Percentiles rank a stretch among this genome's conserved stretches.
Evolutionary conservation across 2,113 vertebrate genomes (phyloP).

Genomic region (Triplophysa tibetana): DNA sequence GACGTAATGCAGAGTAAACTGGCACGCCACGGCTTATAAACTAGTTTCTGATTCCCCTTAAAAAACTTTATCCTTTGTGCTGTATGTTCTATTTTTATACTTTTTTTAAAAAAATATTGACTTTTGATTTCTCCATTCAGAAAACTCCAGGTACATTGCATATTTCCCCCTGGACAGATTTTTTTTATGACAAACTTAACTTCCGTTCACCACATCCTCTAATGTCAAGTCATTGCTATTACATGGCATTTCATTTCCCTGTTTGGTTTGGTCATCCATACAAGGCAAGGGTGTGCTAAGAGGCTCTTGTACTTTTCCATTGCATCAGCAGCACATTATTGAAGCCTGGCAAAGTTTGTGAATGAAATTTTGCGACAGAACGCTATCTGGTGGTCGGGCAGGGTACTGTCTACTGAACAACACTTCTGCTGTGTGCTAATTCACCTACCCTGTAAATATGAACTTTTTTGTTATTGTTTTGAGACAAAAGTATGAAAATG

Average conservation of each 20-base stretch:
- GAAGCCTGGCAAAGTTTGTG: background rate
- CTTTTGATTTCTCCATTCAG: background rate
- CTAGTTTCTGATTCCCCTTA: too few relatives aligned
- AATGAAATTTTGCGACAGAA: background rate
- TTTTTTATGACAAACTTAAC: background rate
- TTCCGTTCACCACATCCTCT: background rate
- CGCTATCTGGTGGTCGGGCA: slow-evolving; percentile 13
- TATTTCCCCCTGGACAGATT: background rate
- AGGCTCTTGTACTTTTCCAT: slow-evolving; percentile 48
- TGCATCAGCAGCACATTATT: slow-evolving; percentile 2
- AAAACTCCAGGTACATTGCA: background rate
- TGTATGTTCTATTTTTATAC: background rate
- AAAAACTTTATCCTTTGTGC: too few relatives aligned
- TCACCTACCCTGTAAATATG: too few relatives aligned
- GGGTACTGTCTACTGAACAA: background rate
- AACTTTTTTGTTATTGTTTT: too few relatives aligned
- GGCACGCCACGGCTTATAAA: too few relatives aligned
- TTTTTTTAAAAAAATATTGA: background rate
- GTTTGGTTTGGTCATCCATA: slow-evolving; percentile 17
- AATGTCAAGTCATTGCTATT: background rate
- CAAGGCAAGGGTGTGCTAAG: background rate
- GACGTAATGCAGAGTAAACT: background rate
- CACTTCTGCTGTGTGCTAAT: too few relatives aligned
- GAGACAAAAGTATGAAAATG: too few relatives aligned
- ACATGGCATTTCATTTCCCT: background rate